Evolutionary conservation across 1,140 invertebrate species (phyloP), one percentile per base, ranked within the genome.

Genomic region (Dendroctonus valens): DNA sequence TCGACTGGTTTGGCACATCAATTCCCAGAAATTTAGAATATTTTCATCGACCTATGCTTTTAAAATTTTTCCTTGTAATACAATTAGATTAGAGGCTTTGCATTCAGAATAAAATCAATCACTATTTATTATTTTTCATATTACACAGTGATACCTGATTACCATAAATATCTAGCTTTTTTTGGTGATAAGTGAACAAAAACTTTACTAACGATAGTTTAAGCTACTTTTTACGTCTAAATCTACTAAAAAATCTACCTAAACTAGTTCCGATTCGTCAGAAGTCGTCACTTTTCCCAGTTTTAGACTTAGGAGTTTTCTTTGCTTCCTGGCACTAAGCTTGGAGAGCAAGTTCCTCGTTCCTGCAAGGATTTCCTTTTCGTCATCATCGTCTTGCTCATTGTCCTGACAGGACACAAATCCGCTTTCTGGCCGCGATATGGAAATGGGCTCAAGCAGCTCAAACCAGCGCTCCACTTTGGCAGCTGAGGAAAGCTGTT

Each of bases 381-480:
- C 81, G 64, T 83, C 82, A 70, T 79, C 77, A 7, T 71, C 71
- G 41, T 71, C 72, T 42, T 66, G 55, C 46, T 77, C 75, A 0
- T 74, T 78, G 66, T 82, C 82, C n/a, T 82, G 76, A 65, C 70
- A 77, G 6, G 87, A 88, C 7, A 89, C 83, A 75, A 89, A 89
- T 2, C 88, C 88, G 74, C 87, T 89, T 74, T 89, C 88, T 0
- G 86, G 87, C 11, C 87, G 78, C 11, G 87, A 89, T 50, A 88
- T 78, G 5, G 84, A 83, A 51, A 82, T 73, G 14, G 85, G 81
- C 14, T 84, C 85, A 38, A 87, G 77, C 65, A 87, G 81, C 65
- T 88, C 86, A 74, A 89, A 89, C 88, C 88, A 89, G 46, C 87
- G 82, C 68, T 87, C 85, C 72, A 89, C 87, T 80, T 89, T 89